Evolutionary conservation across 2,888 invertebrate genomes (phyloP), one percentile per base, ranked within the genome.

Genomic region (Yponomeuta sedellus): DNA sequence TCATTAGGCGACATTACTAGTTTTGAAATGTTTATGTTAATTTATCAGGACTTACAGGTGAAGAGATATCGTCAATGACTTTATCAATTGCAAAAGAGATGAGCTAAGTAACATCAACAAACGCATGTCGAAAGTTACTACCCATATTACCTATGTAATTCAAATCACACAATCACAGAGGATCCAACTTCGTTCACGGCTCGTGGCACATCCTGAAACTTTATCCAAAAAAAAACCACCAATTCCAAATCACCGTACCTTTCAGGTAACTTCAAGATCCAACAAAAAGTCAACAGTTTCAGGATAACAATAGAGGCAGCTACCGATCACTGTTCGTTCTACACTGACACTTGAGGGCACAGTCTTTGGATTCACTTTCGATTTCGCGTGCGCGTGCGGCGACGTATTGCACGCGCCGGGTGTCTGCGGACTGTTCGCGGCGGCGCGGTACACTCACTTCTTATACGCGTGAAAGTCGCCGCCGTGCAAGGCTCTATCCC

Each of bases 381-480:
- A 79, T 87, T 86, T 85, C 81, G 76, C 82, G 78, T 67, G 59
- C 70, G 70, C 69, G 65, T 39, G 64, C 64, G 69, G 71, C 71
- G 72, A 19, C 25, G 58, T 69, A 67, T 44, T 16, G 39, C 10
- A 74, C 76, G 77, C 78, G 78, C 73, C 75, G 72, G 79, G 73
- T 74, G 74, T 72, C 66, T 74, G 74, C 78, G 80, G 80, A 91
- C 90, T 91, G 90, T 86, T 78, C 86, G 88, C 85, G 85, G 74
- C 86, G 80, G 85, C 81, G 79, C 79, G 77, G 76, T 73, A 69
- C 77, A 73, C 74, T 71, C 67, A 68, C 73, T 86, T 88, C 90
- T 81, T 91, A 91, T 91, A 90, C 86, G 83, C 88, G 90, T 84
- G 90, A 91, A 91, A 90, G 90, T 91, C 68, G 68, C 63, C 62